Evolutionary conservation across 2,113 vertebrate species (phyloP), one percentile per base, ranked within the genome.

Genomic region (Cichladusa arquata): DNA sequence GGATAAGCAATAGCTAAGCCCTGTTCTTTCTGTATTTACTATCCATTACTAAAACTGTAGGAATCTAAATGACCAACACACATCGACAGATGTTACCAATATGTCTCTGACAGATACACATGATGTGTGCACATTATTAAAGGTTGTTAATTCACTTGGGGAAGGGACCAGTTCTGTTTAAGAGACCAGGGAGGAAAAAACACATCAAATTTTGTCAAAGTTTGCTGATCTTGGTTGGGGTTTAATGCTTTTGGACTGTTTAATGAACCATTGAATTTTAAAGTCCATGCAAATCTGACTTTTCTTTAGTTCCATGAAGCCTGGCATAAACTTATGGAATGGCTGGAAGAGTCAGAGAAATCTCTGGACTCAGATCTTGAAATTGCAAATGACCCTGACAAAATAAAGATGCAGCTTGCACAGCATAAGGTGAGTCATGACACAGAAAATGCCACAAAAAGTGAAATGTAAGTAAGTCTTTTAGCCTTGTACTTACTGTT

Each of bases 351-450:
- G 81, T 99, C 99, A 5, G 99, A 99, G 96, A 99, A 98, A 69
- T 95, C 98, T 80, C 96, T 99, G 98, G 99, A 99, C 96, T 98
- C 99, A 1, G 99, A 99, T 81, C 98, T 99, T 97, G 99, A 99
- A 98, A 99, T 99, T 50, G 99, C 99, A 90, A 99, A 99, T 58
- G 99, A 99, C 88, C 99, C 99, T 36, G 99, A 99, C 95, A 99
- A 98, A 98, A 99, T 99, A 97, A 99, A 99, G 97, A 98, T 93
- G 44, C 99, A 99, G 89, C 98, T 99, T 18, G 65, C 96, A 16
- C 99, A 99, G 95, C 99, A 99, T 97, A 99, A 99, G 99, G 99
- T 99, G 92, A 97, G 98, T 96, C 11, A 42, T 17, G 33, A n/a
- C 88, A 76, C 61, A 15, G 12, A 40, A 34, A 38, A 33, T 72